phyloP scores from a whole-genome alignment of 2,797 vertebrate species.

The Heterohyrax brucei region DNA sequence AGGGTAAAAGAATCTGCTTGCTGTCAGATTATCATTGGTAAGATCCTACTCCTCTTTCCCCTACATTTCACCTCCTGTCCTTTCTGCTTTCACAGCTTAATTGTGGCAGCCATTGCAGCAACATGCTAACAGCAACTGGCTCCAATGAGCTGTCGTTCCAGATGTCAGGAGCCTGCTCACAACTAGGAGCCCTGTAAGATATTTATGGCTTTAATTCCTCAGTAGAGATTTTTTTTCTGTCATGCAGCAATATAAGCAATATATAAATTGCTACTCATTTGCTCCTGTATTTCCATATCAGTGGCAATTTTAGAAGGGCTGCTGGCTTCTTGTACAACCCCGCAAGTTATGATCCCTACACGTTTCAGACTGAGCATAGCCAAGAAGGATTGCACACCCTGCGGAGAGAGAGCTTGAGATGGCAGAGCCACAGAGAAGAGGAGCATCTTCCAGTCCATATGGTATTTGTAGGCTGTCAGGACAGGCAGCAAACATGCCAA shows the following conservation, averaged over 20 bases:
- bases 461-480: background rate
- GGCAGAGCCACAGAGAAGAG: background rate
- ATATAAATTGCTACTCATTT: conserved; percentile 89
- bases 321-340: conserved; percentile 75
- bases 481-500: background rate
- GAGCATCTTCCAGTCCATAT: background rate
- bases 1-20: background rate
- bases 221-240: conserved; percentile 89
- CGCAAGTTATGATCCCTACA: conserved; percentile 27
- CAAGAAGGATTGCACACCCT: background rate
- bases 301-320: conserved; percentile 86
- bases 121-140: conserved; percentile 85
- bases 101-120: conserved; percentile 49
- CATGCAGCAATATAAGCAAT: conserved; percentile 85
- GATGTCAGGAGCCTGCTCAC: conserved; percentile 88
- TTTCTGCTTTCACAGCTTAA: conserved; percentile 84
- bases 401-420: background rate
- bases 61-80: conserved; percentile 62
- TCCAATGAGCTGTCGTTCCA: conserved; percentile 89
- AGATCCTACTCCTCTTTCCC: background rate
- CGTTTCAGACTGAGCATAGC: conserved; percentile 10
- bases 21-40: background rate
- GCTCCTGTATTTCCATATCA: conserved; percentile 89
- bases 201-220: conserved; percentile 91
- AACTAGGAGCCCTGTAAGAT: conserved; percentile 86